Percentiles rank a stretch among this genome's conserved stretches.
Conservation (phyloP, 2,797 vertebrate species). For the Choloepus didactylus region DNA sequence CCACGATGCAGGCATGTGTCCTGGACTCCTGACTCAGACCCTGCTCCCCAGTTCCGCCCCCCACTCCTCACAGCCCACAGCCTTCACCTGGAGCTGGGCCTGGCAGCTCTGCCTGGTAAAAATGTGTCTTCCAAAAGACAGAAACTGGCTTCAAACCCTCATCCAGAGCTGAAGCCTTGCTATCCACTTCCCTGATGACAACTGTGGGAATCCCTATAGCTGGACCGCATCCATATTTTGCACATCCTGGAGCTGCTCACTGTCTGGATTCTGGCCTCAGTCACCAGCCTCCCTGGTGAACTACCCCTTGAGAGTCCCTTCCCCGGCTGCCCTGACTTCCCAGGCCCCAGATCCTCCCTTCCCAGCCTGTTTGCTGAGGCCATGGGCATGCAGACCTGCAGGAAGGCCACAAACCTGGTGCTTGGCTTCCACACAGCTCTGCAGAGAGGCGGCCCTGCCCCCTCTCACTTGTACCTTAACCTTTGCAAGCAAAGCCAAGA, state of each 20-base stretch:
- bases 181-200: neutral
- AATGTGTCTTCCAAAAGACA: neutral
- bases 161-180: neutral
- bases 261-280: neutral
- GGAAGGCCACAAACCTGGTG: constrained; percentile 10
- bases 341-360: neutral
- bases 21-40: neutral
- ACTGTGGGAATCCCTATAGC: neutral
- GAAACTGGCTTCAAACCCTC: neutral
- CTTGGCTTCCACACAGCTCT: neutral
- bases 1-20: rapidly evolving
- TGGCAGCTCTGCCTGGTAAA: neutral
- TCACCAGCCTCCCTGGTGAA: neutral
- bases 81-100: neutral
- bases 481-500: constrained; percentile 79
- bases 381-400: neutral
- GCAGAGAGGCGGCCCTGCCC: rapidly evolving
- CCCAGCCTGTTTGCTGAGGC: neutral
- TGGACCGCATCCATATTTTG: neutral
- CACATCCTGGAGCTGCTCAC: neutral
- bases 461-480: constrained; percentile 65
- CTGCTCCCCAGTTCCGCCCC: neutral
- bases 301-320: neutral
- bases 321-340: neutral
- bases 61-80: neutral